Evolutionary conservation across 1,140 invertebrate genomes (phyloP).

Genomic region (Drosophila equinoxialis): DNA sequence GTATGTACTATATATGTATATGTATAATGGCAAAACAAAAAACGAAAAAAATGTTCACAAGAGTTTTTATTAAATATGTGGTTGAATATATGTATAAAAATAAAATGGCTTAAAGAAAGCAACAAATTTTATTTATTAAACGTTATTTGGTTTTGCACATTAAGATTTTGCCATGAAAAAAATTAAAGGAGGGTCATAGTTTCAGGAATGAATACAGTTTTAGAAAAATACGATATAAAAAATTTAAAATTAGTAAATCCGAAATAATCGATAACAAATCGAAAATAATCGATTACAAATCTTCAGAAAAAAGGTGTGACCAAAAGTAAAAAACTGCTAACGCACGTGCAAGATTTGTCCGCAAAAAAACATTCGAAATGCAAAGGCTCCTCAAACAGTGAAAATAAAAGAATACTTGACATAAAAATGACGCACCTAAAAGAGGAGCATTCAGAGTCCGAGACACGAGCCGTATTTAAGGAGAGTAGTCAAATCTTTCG

Average conservation of each 20-base stretch:
- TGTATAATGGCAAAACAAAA: slow-evolving; percentile 28
- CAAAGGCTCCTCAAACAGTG: background rate
- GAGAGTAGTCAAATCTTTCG: slow-evolving; percentile 90
- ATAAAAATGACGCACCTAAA: slow-evolving; percentile 55
- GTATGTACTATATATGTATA: slow-evolving; percentile 29
- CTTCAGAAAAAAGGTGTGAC: background rate
- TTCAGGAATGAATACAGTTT: too few species aligned
- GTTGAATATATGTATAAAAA: slow-evolving; percentile 50
- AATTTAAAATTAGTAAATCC: too few species aligned
- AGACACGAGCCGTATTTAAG: slow-evolving; percentile 38
- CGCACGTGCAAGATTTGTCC: slow-evolving; percentile 5
- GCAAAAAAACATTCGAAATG: slow-evolving; percentile 16
- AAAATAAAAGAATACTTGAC: slow-evolving; percentile 16
- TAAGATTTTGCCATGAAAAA: too few species aligned
- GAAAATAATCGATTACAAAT: too few species aligned
- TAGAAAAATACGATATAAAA: background rate
- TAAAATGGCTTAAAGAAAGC: slow-evolving; percentile 44
- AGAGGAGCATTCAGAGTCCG: slow-evolving; percentile 25
- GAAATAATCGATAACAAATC: too few species aligned
- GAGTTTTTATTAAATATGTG: slow-evolving; percentile 54
- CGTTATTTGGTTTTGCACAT: too few species aligned
- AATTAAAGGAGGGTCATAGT: too few species aligned
- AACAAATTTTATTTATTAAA: slow-evolving; percentile 14
- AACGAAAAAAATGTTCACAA: slow-evolving; percentile 43
- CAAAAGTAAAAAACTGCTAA: background rate